These are phyloP conservation scores for Cremastinae sp. DNA, from an alignment of 2,888 invertebrate genomes.

Conservation along the genomic window DNA sequence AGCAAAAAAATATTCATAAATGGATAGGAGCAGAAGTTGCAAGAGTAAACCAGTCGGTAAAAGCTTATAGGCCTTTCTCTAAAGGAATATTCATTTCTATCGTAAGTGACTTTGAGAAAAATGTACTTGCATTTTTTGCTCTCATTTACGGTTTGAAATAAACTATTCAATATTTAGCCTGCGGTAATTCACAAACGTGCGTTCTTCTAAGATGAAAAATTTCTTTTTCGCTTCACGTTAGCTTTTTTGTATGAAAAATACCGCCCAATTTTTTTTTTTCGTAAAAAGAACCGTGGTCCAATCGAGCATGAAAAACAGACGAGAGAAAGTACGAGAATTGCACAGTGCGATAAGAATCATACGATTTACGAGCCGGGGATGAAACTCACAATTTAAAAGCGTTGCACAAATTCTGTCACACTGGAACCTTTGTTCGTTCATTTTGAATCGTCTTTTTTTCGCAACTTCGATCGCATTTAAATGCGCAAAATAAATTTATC, in stretches of 20 bases:
- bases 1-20: neutral
- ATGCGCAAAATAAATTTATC: no score
- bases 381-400: constrained; percentile 16
- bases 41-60: constrained; percentile 28
- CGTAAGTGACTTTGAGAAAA: neutral
- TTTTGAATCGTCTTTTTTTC: neutral
- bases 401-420: constrained; percentile 40
- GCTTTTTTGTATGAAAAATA: no score
- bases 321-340: constrained; percentile 54
- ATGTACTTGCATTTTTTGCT: no score
- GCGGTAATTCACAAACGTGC: neutral
- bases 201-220: neutral
- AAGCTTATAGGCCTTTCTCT: constrained; percentile 5
- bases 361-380: constrained; percentile 54
- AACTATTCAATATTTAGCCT: constrained; percentile 1
- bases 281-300: constrained; percentile 29
- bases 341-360: constrained; percentile 53
- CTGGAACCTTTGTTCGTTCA: constrained; percentile 25
- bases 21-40: constrained; percentile 7
- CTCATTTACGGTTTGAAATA: constrained; percentile 35
- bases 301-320: constrained; percentile 35
- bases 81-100: constrained; percentile 6
- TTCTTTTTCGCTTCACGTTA: neutral
- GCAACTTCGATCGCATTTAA: neutral
- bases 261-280: no score